phyloP scores from a whole-genome alignment of 2,113 vertebrate species.

The Nycticorax nycticorax region DNA sequence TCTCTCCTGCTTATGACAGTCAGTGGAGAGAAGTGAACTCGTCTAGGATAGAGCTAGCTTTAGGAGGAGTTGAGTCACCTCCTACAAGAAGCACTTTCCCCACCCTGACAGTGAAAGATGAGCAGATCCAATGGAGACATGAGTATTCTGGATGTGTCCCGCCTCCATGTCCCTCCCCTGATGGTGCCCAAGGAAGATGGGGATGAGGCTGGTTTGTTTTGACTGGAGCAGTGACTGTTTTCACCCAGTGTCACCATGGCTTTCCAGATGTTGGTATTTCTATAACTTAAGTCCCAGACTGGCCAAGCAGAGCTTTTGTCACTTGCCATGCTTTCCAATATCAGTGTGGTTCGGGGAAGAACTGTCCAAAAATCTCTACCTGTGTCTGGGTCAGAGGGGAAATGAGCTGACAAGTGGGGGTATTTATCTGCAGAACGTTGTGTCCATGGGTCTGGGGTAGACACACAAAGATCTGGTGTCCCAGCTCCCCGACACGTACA shows the following conservation, averaged over 20 bases:
- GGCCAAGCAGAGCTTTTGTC: neutral
- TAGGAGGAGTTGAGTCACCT: neutral
- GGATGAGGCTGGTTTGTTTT: neutral
- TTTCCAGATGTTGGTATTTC: neutral
- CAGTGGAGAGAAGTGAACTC: neutral
- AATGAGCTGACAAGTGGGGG: neutral
- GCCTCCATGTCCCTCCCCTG: neutral
- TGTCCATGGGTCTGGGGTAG: neutral
- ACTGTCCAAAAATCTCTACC: neutral
- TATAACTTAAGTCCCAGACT: neutral
- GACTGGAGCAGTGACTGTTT: neutral
- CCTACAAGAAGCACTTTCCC: neutral
- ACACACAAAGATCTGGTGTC: neutral
- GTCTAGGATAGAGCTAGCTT: neutral
- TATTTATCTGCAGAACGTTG: neutral
- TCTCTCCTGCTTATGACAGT: neutral
- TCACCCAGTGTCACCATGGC: neutral
- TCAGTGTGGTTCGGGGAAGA: neutral
- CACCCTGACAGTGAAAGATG: neutral
- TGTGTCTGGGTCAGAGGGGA: neutral
- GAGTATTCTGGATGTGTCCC: neutral
- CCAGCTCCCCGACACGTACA: neutral
- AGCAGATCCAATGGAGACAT: neutral
- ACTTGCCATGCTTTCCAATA: neutral
- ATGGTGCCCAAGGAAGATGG: neutral